phyloP scores from a whole-genome alignment of 2,113 vertebrate species.

The Pomatorhinus ruficollis region DNA sequence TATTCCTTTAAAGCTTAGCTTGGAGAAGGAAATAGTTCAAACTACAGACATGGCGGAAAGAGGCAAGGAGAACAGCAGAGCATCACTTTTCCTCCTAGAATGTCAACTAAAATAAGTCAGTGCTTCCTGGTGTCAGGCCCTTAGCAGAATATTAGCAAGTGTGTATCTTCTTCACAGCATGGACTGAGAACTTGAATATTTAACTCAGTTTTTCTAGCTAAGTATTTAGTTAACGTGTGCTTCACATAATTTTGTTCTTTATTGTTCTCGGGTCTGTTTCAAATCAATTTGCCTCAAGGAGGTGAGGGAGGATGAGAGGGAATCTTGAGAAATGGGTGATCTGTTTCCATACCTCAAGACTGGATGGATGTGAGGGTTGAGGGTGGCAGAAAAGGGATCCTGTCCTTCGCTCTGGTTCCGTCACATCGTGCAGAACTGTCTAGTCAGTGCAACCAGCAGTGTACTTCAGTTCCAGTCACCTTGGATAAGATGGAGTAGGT shows the following conservation, averaged over 20 bases:
- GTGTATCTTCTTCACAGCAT: neutral
- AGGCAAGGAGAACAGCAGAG: neutral
- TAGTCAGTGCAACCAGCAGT: neutral
- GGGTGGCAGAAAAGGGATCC: neutral
- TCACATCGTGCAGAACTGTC: neutral
- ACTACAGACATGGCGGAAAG: neutral
- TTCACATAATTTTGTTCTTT: neutral
- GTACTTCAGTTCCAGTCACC: neutral
- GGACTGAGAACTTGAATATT: neutral
- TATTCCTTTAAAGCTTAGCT: neutral
- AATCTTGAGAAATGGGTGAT: neutral
- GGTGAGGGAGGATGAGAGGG: neutral
- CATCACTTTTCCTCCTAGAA: neutral
- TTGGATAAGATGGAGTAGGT: neutral
- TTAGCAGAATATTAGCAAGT: neutral
- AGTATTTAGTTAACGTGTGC: neutral
- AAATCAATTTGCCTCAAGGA: neutral
- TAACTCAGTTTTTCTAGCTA: neutral
- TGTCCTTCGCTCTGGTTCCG: neutral
- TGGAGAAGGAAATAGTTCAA: neutral
- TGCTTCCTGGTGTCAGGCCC: neutral
- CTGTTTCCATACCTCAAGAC: neutral
- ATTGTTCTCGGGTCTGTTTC: constrained; percentile 8
- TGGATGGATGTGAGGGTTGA: neutral
- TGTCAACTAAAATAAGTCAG: neutral